phyloP scores from a whole-genome alignment of 2,797 vertebrate species.

The Siniperca undulata region DNA sequence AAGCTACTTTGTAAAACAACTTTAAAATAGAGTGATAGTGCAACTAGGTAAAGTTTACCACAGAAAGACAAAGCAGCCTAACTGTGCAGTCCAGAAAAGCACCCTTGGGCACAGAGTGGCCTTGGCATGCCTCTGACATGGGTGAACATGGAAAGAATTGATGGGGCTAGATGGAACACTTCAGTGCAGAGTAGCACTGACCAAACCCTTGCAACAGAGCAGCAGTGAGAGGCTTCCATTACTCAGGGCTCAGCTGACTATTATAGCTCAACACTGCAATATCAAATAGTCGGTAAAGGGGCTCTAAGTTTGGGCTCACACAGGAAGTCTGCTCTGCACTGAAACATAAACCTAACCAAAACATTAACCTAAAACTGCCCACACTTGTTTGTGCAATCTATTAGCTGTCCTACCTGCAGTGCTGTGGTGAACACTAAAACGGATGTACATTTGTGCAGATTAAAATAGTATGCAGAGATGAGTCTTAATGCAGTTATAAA shows the following conservation, averaged over 20 bases:
- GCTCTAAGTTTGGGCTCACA: constrained; percentile 44
- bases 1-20: constrained; percentile 16
- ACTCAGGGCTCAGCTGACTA: constrained; percentile 37
- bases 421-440: constrained; percentile 5
- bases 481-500: background rate
- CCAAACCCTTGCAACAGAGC: constrained; percentile 42
- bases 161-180: constrained; percentile 23
- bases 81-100: constrained; percentile 12
- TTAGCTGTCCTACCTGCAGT: constrained; percentile 17
- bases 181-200: constrained; percentile 29
- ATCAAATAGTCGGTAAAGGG: background rate
- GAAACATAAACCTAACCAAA: constrained; percentile 27
- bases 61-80: constrained; percentile 13
- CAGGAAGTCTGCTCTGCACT: constrained; percentile 60
- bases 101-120: background rate
- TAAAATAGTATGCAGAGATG: constrained; percentile 7
- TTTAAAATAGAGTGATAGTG: background rate
- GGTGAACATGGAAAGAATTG: background rate
- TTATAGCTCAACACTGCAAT: constrained; percentile 3
- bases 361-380: constrained; percentile 8
- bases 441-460: background rate
- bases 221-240: constrained; percentile 47
- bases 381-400: constrained; percentile 33
- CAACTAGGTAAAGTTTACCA: background rate
- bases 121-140: constrained; percentile 10